A percentile compares a stretch with the other conserved stretches of the same genome.
Evolutionary conservation across 1,140 invertebrate genomes (phyloP).

Genomic region (Drosophila tsacasi): DNA sequence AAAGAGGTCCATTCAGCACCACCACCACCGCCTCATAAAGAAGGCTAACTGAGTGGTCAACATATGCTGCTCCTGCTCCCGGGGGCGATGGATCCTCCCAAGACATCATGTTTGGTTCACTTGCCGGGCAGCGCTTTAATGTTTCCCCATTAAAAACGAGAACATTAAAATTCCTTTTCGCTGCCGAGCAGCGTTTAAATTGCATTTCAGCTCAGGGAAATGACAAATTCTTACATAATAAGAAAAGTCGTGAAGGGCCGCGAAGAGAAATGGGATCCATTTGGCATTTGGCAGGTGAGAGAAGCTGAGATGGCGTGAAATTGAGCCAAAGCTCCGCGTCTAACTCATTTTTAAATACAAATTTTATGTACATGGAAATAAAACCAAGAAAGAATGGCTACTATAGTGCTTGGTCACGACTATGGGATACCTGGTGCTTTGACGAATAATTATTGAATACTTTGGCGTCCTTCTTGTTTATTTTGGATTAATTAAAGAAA

Average conservation of each 20-base stretch:
- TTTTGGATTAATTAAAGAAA: no score
- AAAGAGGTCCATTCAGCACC: slow-evolving; percentile 8
- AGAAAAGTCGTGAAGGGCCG: slow-evolving; percentile 40
- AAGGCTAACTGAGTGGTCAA: slow-evolving; percentile 35
- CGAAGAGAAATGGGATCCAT: slow-evolving; percentile 72
- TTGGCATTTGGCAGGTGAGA: slow-evolving; percentile 60
- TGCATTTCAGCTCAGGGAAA: slow-evolving; percentile 73
- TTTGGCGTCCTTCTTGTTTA: not conserved
- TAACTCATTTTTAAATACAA: slow-evolving; percentile 83
- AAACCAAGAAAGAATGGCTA: slow-evolving; percentile 40
- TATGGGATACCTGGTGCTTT: not conserved
- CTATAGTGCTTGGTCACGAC: not conserved
- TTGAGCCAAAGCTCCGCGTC: slow-evolving; percentile 63
- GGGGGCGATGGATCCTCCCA: not conserved
- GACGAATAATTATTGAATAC: not conserved
- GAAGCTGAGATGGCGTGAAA: slow-evolving; percentile 73
- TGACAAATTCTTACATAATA: slow-evolving; percentile 80
- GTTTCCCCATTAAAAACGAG: slow-evolving; percentile 57
- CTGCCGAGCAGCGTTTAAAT: slow-evolving; percentile 54
- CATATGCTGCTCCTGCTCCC: slow-evolving; percentile 34
- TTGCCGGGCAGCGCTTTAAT: slow-evolving; percentile 41
- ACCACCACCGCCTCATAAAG: slow-evolving; percentile 2
- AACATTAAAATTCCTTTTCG: slow-evolving; percentile 72
- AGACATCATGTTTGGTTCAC: slow-evolving; percentile 35
- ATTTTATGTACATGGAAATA: slow-evolving; percentile 74